phyloP scores from a whole-genome alignment of 1,140 invertebrate genomes.

The Cotesia chilonis region DNA sequence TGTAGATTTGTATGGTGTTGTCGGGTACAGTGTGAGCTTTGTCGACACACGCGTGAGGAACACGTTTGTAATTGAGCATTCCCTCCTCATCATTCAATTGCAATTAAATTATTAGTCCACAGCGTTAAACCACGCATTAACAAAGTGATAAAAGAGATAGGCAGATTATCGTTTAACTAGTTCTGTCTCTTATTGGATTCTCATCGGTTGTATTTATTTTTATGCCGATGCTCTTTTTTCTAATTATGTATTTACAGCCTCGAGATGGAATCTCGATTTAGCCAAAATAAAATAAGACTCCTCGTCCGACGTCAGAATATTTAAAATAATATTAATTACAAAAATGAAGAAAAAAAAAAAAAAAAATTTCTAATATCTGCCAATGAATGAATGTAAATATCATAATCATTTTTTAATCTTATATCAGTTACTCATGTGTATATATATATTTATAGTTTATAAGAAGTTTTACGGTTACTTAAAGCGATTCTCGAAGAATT shows the following conservation, averaged over 20 bases:
- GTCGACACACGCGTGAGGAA: slow-evolving; percentile 80
- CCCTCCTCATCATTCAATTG: slow-evolving; percentile 1
- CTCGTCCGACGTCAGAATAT: neutral
- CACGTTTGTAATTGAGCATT: slow-evolving; percentile 84
- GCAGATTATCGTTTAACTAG: slow-evolving; percentile 42
- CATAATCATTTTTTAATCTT: slow-evolving; percentile 48
- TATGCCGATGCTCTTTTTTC: slow-evolving; percentile 17
- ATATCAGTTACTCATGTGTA: slow-evolving; percentile 29
- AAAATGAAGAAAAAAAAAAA: slow-evolving; percentile 11
- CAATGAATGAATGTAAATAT: slow-evolving; percentile 48
- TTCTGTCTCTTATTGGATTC: neutral
- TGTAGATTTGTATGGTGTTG: slow-evolving; percentile 96
- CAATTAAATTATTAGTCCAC: slow-evolving; percentile 15
- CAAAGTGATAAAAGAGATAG: slow-evolving; percentile 11
- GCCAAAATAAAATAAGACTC: slow-evolving; percentile 21
- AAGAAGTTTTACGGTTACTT: neutral
- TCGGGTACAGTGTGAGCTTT: slow-evolving; percentile 86
- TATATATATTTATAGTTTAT: slow-evolving; percentile 40
- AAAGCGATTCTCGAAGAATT: neutral
- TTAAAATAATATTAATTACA: neutral
- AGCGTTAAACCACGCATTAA: slow-evolving; percentile 26
- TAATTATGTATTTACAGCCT: slow-evolving; percentile 4
- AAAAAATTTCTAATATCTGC: slow-evolving; percentile 30
- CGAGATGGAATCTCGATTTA: slow-evolving; percentile 19
- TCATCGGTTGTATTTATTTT: slow-evolving; percentile 8